These are phyloP conservation scores for Caenorhabditis doughertyi DNA, from an alignment of 2,888 invertebrate species.

Conservation along the genomic window DNA sequence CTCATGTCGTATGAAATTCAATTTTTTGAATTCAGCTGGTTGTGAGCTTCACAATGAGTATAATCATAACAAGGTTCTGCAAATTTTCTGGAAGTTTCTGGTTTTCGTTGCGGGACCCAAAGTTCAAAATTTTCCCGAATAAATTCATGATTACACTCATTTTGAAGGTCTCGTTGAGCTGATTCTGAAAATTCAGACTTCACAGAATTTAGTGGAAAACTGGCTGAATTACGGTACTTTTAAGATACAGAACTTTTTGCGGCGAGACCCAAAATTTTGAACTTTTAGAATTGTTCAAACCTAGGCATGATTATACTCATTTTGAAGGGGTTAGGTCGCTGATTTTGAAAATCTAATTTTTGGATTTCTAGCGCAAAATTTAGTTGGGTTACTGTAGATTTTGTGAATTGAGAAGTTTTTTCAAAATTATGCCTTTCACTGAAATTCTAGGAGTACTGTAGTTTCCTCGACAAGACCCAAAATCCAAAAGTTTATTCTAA, in stretches of 20 bases:
- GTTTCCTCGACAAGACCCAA: neutral
- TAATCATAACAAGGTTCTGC: too few relatives aligned
- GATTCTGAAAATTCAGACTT: neutral
- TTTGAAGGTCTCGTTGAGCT: too few relatives aligned
- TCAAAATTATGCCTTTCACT: too few relatives aligned
- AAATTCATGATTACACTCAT: too few relatives aligned
- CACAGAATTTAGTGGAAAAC: too few relatives aligned
- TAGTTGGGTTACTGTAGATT: too few relatives aligned
- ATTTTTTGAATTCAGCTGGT: neutral
- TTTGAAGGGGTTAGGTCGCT: neutral
- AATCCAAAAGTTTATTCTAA: too few relatives aligned
- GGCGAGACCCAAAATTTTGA: neutral
- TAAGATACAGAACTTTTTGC: neutral
- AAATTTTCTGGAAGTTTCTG: neutral
- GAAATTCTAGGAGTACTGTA: neutral
- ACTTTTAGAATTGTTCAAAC: neutral
- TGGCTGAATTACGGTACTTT: too few relatives aligned
- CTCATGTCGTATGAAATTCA: neutral
- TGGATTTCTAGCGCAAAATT: too few relatives aligned
- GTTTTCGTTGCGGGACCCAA: too few relatives aligned
- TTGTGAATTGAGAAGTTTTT: too few relatives aligned
- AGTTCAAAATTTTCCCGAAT: too few relatives aligned
- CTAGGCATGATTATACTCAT: slow-evolving; percentile 2
- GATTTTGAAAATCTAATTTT: neutral
- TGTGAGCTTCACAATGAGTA: neutral